phyloP scores from a whole-genome alignment of 2,888 invertebrate genomes.

The Eilema caniola region DNA sequence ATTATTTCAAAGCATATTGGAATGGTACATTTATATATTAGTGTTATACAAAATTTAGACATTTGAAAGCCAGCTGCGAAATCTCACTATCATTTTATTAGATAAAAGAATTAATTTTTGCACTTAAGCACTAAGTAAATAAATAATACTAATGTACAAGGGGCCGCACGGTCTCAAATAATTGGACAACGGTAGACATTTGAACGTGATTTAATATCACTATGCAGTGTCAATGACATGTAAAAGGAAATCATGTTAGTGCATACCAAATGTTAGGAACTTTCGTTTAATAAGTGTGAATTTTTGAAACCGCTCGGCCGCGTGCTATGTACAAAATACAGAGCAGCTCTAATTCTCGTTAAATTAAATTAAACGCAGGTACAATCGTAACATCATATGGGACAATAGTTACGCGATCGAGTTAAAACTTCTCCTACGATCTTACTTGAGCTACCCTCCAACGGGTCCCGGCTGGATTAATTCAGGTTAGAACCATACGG shows the following conservation, averaged over 20 bases:
- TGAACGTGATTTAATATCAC: slow-evolving; percentile 27
- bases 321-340: slow-evolving; percentile 62
- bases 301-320: slow-evolving; percentile 39
- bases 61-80: slow-evolving; percentile 71
- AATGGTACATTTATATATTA: slow-evolving; percentile 50
- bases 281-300: slow-evolving; percentile 16
- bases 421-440: not conserved
- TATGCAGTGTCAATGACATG: slow-evolving; percentile 8
- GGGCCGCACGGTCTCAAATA: slow-evolving; percentile 53
- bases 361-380: slow-evolving; percentile 34
- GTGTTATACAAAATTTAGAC: slow-evolving; percentile 44
- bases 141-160: slow-evolving; percentile 85
- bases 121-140: slow-evolving; percentile 83
- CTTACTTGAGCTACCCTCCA: too few species aligned
- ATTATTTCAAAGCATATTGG: slow-evolving; percentile 53
- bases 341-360: slow-evolving; percentile 50
- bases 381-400: slow-evolving; percentile 11
- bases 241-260: not conserved
- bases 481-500: too few species aligned
- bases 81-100: slow-evolving; percentile 66
- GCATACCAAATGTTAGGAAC: slow-evolving; percentile 30
- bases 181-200: slow-evolving; percentile 12
- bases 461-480: too few species aligned
- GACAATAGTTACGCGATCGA: not conserved
- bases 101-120: slow-evolving; percentile 70